These are phyloP conservation scores for Conger conger DNA, from an alignment of 2,113 vertebrate genomes.

Conservation along the genomic window DNA sequence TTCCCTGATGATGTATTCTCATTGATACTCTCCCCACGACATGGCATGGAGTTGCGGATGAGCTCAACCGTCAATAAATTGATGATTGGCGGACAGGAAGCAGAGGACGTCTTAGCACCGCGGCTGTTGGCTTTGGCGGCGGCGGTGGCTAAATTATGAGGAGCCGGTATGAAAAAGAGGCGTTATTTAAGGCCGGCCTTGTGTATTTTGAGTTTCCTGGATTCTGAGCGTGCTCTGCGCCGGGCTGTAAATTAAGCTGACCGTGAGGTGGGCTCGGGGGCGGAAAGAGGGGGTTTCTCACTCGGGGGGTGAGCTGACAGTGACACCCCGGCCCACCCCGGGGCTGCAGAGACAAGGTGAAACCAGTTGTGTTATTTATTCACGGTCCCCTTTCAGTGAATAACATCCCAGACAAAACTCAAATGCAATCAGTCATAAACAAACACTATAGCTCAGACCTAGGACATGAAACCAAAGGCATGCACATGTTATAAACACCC, in stretches of 20 bases:
- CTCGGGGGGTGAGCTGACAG: too few species aligned
- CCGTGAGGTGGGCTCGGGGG: background rate
- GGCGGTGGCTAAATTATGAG: background rate
- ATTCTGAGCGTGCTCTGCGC: background rate
- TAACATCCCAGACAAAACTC: background rate
- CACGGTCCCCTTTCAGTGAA: background rate
- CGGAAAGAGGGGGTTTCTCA: background rate
- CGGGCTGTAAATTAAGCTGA: slow-evolving; percentile 26
- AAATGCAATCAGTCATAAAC: background rate
- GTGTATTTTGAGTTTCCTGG: slow-evolving; percentile 31
- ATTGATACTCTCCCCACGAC: slow-evolving; percentile 57
- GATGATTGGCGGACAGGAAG: slow-evolving; percentile 39
- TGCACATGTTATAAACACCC: background rate
- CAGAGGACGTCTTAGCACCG: slow-evolving; percentile 38
- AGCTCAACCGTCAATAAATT: slow-evolving; percentile 61
- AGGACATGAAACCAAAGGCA: background rate
- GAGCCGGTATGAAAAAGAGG: slow-evolving; percentile 18
- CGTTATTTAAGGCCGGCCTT: slow-evolving; percentile 44
- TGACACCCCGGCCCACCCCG: background rate
- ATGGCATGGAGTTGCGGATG: slow-evolving; percentile 53
- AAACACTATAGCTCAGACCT: background rate
- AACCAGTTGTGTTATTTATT: background rate
- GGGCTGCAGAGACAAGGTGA: background rate
- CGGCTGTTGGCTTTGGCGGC: background rate
- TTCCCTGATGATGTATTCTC: slow-evolving; percentile 65